Evolutionary conservation across 1,140 invertebrate genomes (phyloP), one percentile per base, ranked within the genome.

Genomic region (Gonatopus flavifemur): DNA sequence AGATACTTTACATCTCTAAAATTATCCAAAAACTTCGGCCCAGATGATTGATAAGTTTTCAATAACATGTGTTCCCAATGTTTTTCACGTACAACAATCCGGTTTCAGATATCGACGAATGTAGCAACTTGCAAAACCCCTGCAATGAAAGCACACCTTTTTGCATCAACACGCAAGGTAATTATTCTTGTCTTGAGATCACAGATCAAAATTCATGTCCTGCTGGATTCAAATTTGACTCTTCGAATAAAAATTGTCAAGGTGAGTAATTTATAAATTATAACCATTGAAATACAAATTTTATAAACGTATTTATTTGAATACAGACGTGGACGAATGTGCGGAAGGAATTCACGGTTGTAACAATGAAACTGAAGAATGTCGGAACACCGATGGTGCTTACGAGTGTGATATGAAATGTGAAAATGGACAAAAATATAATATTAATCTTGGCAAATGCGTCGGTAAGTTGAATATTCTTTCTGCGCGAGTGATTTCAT

Each of bases 61-160:
- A 8, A n/a, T n/a, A n/a, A n/a, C n/a, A n/a, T n/a, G n/a, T n/a
- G n/a, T n/a, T n/a, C n/a, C n/a, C n/a, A n/a, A n/a, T n/a, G n/a
- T n/a, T n/a, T n/a, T n/a, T n/a, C n/a, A n/a, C n/a, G n/a, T n/a
- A n/a, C n/a, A n/a, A n/a, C n/a, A 7, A 28, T 28, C 12, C 12
- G 12, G 55, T 69, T 55, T 22, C 62, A 88, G 86, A 89, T 74
- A 80, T 89, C 16, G 85, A 91, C 57, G 89, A 91, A 73, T 91
- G 89, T 57, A 57, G 72, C 1, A 75, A 80, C 39, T 74, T 79
- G 4, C 69, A 71, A 15, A 77, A 86, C 55, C 80, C 85, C 50
- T 90, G 88, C 62, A 82, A 83, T 19, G 65, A 67, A 21, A 68
- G 81, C 2, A 84, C 80, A 1, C 84, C 88, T 58, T 79, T 83